Evolutionary conservation across 2,113 vertebrate species (phyloP), one percentile per base, ranked within the genome.

Genomic region (Psilopsiagon aurifrons): DNA sequence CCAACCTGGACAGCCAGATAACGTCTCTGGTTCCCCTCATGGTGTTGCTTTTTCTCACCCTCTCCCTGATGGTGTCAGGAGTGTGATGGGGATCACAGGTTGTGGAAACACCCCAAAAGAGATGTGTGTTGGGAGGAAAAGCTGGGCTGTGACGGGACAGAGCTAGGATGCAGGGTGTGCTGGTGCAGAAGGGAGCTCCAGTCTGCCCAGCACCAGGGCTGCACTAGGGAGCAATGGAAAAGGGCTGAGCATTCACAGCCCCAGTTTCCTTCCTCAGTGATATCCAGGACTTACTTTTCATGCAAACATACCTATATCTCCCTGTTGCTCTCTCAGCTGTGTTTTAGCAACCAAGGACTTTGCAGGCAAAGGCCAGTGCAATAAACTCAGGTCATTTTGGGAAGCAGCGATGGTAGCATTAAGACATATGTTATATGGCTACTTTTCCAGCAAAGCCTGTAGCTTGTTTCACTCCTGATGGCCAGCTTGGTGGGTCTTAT

Each of bases 11-110:
- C 3, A 6, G 23, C 78, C 80, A 87, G 91, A 84, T 95, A 92
- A 95, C 87, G 70, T 62, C 91, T 82, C 74, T 84, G 66, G 18
- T 76, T 82, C 31, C 62, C 66, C 2, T 6, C 2, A 1, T 0
- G 0, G 10, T 13, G 12, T 8, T 78, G 35, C 7, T 22, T 91
- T 92, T 92, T 43, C 83, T 84, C 18, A 4, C 20, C 18, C 46
- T 59, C 31, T 39, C 37, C 39, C 59, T 0, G 0, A 24, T 0
- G 3, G 28, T 11, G 47, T 18, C 79, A 64, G 15, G 9, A 28
- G n/a, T 0, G 0, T 66, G 64, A 25, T 2, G 6, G 14, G 37
- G 29, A 55, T 51, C 20, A 22, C 17, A 11, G n/a, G 39, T 39
- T 24, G 11, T 43, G 69, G 9, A 29, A 47, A 59, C 6, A n/a